Evolutionary conservation across 2,888 invertebrate species (phyloP), one percentile per base, ranked within the genome.

Genomic region (Epinotia demarniana): DNA sequence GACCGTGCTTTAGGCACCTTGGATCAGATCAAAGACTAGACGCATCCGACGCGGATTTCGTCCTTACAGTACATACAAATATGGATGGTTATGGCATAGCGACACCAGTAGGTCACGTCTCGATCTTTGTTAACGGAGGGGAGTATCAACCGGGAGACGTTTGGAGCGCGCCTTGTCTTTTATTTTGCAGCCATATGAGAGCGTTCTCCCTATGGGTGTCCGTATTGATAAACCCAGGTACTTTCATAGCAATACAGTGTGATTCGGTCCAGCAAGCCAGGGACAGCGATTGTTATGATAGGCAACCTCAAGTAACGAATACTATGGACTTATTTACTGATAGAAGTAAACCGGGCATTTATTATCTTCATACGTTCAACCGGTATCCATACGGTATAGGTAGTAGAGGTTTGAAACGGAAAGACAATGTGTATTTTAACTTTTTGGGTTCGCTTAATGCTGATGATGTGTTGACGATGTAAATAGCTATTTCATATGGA

Each of bases 71-170:
- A 0, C 72, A 77, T 18, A 79, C 82, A 0, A 83, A 84, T n/a
- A 81, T 80, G 0, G 81, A 82, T 12, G 80, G 72, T 0, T 80
- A 72, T 12, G 84, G 84, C 0, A 81, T 82, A 68, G 78, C 80
- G 0, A 73, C 76, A 0, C 79, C 80, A 0, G 63, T 80, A 4
- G 86, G 84, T 0, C 84, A 84, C 33, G 79, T 84, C 0, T 79
- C 81, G 61, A 81, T 82, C 49, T 85, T 83, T 72, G 77, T 84
- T 3, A 84, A 84, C 68, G 84, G 84, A 6, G 85, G 84, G 0
- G 92, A 92, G 71, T 89, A 79, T 60, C 89, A 90, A 75, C 86
- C 87, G 0, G 86, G 85, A 0, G 86, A 86, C 16, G 1, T 86
- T 2, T 4, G 84, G 0, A 85, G 83, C 82, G 75, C 82, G n/a